A percentile compares a stretch with the other conserved stretches of the same genome.
Evolutionary conservation across 2,888 invertebrate species (phyloP).

Genomic region (Conchocele bisecta): DNA sequence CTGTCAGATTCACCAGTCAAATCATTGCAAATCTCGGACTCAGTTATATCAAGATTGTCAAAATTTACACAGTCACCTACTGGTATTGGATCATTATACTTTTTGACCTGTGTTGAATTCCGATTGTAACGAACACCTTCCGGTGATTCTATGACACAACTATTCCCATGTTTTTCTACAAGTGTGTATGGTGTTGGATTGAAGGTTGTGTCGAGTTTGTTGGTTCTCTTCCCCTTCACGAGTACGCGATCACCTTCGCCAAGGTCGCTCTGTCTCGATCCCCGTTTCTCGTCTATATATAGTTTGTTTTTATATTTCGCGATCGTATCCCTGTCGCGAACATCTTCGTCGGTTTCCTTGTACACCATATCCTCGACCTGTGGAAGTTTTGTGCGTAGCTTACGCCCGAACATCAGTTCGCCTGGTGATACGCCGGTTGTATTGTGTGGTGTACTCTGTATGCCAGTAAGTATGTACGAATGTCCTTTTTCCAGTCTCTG

Average conservation of each 20-base stretch:
- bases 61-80: no score
- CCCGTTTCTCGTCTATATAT: constrained; percentile 16
- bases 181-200: constrained; percentile 11
- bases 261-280: constrained; percentile 9
- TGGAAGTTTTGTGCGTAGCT: constrained; percentile 48
- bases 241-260: constrained; percentile 28
- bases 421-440: constrained; percentile 49
- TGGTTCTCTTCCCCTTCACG: constrained; percentile 2
- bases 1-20: no score
- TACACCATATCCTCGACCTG: constrained; percentile 7
- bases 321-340: constrained; percentile 16
- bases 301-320: constrained; percentile 22
- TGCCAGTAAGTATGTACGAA: constrained; percentile 36
- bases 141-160: neutral
- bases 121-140: constrained; percentile 8
- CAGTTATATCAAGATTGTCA: no score
- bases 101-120: constrained; percentile 24
- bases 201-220: constrained; percentile 18
- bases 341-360: neutral
- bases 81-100: no score
- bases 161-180: constrained; percentile 15
- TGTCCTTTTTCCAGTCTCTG: constrained; percentile 31
- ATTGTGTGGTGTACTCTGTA: constrained; percentile 47
- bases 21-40: no score
- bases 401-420: constrained; percentile 41